These are phyloP conservation scores for Myotis myotis DNA, from an alignment of 2,797 vertebrate genomes.

Conservation along the genomic window DNA sequence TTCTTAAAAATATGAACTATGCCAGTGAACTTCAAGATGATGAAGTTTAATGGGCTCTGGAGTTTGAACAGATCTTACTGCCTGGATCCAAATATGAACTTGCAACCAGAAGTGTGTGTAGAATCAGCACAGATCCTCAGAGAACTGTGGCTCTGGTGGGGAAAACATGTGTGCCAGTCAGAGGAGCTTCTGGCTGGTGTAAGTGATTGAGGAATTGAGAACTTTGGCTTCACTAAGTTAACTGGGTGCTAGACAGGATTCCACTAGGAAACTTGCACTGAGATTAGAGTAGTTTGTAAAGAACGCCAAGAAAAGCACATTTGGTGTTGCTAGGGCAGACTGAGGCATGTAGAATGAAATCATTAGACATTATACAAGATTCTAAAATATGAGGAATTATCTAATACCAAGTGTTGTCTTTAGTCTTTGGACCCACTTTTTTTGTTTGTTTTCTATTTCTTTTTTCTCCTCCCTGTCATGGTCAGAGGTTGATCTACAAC, in stretches of 20 bases:
- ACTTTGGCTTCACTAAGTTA: conserved; percentile 45
- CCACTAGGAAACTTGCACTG: conserved; percentile 55
- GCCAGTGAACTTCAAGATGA: conserved; percentile 81
- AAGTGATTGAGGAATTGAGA: conserved; percentile 69
- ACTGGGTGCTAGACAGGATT: conserved; percentile 74
- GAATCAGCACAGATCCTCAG: conserved; percentile 65
- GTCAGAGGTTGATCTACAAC: conserved; percentile 29
- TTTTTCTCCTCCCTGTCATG: conserved; percentile 41
- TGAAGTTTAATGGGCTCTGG: conserved; percentile 79
- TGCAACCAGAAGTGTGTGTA: conserved; percentile 48
- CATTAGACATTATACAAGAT: conserved; percentile 45
- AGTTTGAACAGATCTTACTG: conserved; percentile 76
- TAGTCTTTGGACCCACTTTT: conserved; percentile 56
- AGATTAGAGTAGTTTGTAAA: conserved; percentile 44
- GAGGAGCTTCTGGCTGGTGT: conserved; percentile 52
- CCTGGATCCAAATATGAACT: conserved; percentile 70
- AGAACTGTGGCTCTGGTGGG: conserved; percentile 62
- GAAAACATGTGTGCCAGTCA: conserved; percentile 67
- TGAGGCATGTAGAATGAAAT: conserved; percentile 63
- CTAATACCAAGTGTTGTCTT: conserved; percentile 60
- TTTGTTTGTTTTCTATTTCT: conserved; percentile 40
- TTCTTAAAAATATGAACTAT: conserved; percentile 71
- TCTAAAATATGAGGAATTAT: conserved; percentile 66
- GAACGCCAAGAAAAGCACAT: conserved; percentile 68
- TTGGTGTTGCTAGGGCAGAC: conserved; percentile 55